Percentiles rank a stretch among this genome's conserved stretches.
phyloP scores from a whole-genome alignment of 2,888 invertebrate genomes.

The Ypsolopha sequella region DNA sequence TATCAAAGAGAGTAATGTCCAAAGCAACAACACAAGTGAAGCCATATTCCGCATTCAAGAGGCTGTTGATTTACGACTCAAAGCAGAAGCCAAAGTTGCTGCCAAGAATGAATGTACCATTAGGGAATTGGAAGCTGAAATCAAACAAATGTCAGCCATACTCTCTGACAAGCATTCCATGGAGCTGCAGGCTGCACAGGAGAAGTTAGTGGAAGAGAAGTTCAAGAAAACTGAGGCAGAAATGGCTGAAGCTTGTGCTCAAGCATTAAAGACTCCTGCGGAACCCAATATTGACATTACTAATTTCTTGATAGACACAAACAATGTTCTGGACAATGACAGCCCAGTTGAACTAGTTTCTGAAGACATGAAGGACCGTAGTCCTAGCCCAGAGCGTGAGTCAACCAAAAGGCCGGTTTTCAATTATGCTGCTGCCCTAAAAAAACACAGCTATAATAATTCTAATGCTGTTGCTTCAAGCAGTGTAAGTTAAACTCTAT shows the following conservation, averaged over 20 bases:
- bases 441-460: conserved; percentile 24
- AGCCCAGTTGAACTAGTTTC: conserved; percentile 23
- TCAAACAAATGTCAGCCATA: conserved; percentile 54
- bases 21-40: conserved; percentile 42
- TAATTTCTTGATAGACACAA: conserved; percentile 31
- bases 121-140: conserved; percentile 55
- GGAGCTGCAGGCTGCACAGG: conserved; percentile 37
- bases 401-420: conserved; percentile 26
- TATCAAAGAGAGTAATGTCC: conserved; percentile 48
- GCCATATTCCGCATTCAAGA: conserved; percentile 55
- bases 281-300: conserved; percentile 37
- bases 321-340: conserved; percentile 26
- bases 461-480: conserved; percentile 22
- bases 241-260: conserved; percentile 52
- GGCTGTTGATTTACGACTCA: conserved; percentile 48
- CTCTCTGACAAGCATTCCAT: conserved; percentile 46
- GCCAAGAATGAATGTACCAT: conserved; percentile 50
- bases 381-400: conserved; percentile 31
- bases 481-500: conserved; percentile 43
- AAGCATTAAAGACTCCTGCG: conserved; percentile 40
- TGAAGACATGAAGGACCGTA: conserved; percentile 30
- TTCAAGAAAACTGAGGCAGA: conserved; percentile 38
- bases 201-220: conserved; percentile 37
- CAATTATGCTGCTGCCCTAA: conserved; percentile 51
- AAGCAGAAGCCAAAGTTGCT: conserved; percentile 49